A percentile compares a stretch with the other conserved stretches of the same genome.
Conservation (phyloP, 2,113 vertebrate genomes). For the Oreochromis spilurus region DNA sequence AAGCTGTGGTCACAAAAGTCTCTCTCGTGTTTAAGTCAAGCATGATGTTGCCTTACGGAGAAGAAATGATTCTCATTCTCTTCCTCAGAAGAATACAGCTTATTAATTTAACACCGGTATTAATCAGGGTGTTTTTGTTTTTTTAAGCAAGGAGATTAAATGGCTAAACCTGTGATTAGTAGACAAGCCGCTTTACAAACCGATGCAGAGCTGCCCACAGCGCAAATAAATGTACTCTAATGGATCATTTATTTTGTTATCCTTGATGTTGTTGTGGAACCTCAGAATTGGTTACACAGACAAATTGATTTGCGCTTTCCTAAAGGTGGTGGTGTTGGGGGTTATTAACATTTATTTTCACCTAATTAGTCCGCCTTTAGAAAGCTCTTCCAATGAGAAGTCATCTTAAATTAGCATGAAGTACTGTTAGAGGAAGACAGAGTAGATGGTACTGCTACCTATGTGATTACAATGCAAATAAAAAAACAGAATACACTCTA, state of each 20-base stretch:
- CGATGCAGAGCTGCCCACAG: background rate
- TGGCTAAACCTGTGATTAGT: background rate
- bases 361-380: constrained; percentile 2
- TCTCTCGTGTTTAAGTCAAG: background rate
- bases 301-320: constrained; percentile 9
- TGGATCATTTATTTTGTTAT: background rate
- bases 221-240: background rate
- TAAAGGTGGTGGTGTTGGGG: background rate
- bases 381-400: background rate
- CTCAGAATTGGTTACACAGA: constrained; percentile 6
- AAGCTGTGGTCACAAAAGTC: background rate
- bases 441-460: background rate
- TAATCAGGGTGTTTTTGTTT: background rate
- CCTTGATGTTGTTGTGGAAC: background rate
- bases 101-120: background rate
- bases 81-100: background rate
- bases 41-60: background rate
- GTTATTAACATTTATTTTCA: background rate
- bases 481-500: background rate
- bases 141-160: background rate
- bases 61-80: background rate
- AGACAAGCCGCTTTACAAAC: background rate
- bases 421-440: constrained; percentile 4
- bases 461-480: background rate
- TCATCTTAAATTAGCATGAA: background rate